Base-by-base conservation (phyloP, 2,888 invertebrate genomes). In the Cantharis rufa region DNA sequence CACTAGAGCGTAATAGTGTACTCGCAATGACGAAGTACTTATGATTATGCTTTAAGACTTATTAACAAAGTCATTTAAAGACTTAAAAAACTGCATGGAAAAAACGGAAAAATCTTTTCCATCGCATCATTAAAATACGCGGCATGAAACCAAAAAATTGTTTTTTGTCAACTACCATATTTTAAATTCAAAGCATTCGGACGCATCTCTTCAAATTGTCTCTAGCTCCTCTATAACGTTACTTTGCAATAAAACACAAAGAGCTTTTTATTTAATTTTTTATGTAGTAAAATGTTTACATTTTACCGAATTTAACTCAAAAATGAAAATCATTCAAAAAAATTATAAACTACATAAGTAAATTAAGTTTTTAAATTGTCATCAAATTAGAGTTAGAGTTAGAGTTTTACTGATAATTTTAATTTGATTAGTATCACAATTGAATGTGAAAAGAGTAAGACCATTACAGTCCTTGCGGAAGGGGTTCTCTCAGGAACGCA, bases 1-100 rank as follows among this genome's bases (percentile, higher is more conserved):
- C 75, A 68, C 62, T 75, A 15, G 71, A 71, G 75, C 75, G 70
- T 71, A 68, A 48, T 61, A 48, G 62, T 32, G 24, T 71, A 69
- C 68, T 74, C 62, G 32, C 18, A 63, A 28, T 15, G 69, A 69
- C n/a, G 21, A 15, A 66, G 64, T 21, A 24, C 64, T 21, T 21
- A 21, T 66, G 24, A 66, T 66, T 21, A 66, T 66, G 10, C 21
- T 66, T 66, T 66, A 66, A 1, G 64, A 66, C 64, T 66, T 66
- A 21, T 18, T 66, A 24, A 66, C 21, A 24, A 66, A 66, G 24
- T 66, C 18, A 24, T 66, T 48, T 48, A 48, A 48, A 48, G n/a
- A 48, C n/a, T 24, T 48, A n/a, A 48, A 48, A 32, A 48, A n/a
- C n/a, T n/a, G 48, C n/a, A n/a, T 48, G n/a, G n/a, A 48, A n/a